Base-by-base conservation (phyloP, 2,113 vertebrate genomes). In the Hemicordylus capensis region DNA sequence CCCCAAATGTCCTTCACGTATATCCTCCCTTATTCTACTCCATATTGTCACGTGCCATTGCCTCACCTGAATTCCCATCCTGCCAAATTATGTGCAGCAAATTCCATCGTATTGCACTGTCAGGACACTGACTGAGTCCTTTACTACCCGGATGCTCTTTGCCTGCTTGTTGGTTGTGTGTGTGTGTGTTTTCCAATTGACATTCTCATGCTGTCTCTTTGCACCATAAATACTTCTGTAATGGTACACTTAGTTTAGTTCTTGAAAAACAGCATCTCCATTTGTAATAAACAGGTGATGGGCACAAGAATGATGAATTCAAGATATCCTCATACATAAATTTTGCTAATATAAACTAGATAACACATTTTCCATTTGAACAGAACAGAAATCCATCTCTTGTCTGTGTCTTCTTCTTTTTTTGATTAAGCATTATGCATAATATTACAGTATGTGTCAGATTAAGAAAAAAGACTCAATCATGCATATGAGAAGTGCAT, bases 261-360 rank as follows among this genome's bases (percentile, higher is more conserved):
- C 76, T 61, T 72, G 54, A 83, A 63, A 42, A 76, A 39, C 72
- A 83, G 31, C 89, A 56, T 6, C 10, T 64, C 66, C 59, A 37
- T 11, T 9, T 89, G 73, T 80, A 74, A 84, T 64, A 84, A 4
- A 83, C 10, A 79, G 77, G 70, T 75, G 72, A n/a, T 56, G 81
- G 39, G 48, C 58, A 73, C 42, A 87, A 90, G 76, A 2, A 3
- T 61, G 22, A 12, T 20, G 42, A 76, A 90, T 76, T 58, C 10
- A 31, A 77, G 31, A 83, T 86, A 81, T 84, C 34, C 56, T 70
- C 56, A 70, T 73, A 67, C 48, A 79, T 79, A 48, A 37, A 48
- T 34, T 79, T 78, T 86, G 42, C 37, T 58, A 26, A 61, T 4
- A 61, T 44, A 15, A 20, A 54, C 15, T 19, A 42, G 39, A 15